Percentiles rank a stretch among this genome's conserved stretches.
phyloP scores from a whole-genome alignment of 2,888 invertebrate genomes.

The Falcaria lacertinaria region DNA sequence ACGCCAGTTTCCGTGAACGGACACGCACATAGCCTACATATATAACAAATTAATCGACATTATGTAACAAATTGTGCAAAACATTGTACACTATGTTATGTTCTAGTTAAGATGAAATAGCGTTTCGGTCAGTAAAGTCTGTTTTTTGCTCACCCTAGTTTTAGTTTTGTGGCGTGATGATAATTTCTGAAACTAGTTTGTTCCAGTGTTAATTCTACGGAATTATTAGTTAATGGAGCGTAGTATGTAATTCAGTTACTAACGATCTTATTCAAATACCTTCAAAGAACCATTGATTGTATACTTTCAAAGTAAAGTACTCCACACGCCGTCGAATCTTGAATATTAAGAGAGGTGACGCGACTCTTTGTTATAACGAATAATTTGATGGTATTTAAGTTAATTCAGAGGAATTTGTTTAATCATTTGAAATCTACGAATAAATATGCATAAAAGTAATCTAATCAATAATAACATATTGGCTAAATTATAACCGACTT shows the following conservation, averaged over 20 bases:
- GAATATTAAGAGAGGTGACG: too few relatives aligned
- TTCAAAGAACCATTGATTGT: too few relatives aligned
- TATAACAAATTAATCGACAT: conserved; percentile 27
- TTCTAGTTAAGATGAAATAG: conserved; percentile 28
- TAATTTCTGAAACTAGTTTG: background rate
- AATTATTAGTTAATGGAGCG: background rate
- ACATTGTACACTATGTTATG: conserved; percentile 29
- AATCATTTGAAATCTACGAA: too few relatives aligned
- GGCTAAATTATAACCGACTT: too few relatives aligned
- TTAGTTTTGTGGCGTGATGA: conserved; percentile 18
- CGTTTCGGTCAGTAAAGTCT: conserved; percentile 33
- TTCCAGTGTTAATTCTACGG: background rate
- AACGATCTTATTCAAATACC: background rate
- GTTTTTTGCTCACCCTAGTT: conserved; percentile 25
- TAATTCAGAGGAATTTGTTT: too few relatives aligned
- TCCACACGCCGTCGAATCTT: too few relatives aligned
- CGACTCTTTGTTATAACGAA: too few relatives aligned
- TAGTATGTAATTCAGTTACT: background rate
- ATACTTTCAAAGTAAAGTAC: too few relatives aligned
- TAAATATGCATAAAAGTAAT: too few relatives aligned
- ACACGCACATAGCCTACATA: background rate
- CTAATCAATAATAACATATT: too few relatives aligned
- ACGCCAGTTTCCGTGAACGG: background rate
- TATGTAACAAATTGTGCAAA: conserved; percentile 41
- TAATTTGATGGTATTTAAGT: too few relatives aligned